phyloP scores from a whole-genome alignment of 1,140 invertebrate genomes.

The Lepeophtheirus salmonis region DNA sequence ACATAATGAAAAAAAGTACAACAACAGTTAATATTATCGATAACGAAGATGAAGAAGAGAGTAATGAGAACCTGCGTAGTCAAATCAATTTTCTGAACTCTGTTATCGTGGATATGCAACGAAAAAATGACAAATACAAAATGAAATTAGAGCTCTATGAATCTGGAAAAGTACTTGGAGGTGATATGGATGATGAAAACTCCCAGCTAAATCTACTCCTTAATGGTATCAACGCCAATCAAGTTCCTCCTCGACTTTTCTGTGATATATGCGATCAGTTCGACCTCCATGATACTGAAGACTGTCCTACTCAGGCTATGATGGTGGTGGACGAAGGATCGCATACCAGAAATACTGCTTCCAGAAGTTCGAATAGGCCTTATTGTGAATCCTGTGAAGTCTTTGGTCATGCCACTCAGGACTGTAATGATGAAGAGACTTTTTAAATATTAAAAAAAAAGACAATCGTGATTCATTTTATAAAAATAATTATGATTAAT shows the following conservation, averaged over 20 bases:
- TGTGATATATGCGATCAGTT: constrained; percentile 96
- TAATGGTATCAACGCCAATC: constrained; percentile 11
- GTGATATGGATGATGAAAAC: constrained; percentile 25
- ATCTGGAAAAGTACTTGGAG: constrained; percentile 30
- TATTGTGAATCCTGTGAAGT: constrained; percentile 83
- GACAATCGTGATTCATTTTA: too few species aligned
- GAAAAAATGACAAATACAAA: constrained; percentile 64
- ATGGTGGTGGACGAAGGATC: constrained; percentile 24
- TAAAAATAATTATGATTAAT: too few species aligned
- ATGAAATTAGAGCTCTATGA: constrained; percentile 58
- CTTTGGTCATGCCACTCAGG: constrained; percentile 21
- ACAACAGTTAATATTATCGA: not conserved
- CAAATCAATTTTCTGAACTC: constrained; percentile 85
- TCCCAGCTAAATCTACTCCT: constrained; percentile 5
- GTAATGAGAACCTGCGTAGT: constrained; percentile 41
- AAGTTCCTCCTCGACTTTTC: constrained; percentile 54
- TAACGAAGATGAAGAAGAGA: constrained; percentile 29
- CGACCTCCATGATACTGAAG: constrained; percentile 88
- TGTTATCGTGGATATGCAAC: constrained; percentile 85
- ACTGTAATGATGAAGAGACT: constrained; percentile 21
- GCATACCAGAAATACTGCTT: constrained; percentile 31
- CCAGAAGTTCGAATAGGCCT: constrained; percentile 39
- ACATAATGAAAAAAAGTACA: not conserved
- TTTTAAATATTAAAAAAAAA: too few species aligned
- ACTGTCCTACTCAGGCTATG: constrained; percentile 65